phyloP scores from a whole-genome alignment of 2,113 vertebrate genomes.

The Lophura nycthemera region DNA sequence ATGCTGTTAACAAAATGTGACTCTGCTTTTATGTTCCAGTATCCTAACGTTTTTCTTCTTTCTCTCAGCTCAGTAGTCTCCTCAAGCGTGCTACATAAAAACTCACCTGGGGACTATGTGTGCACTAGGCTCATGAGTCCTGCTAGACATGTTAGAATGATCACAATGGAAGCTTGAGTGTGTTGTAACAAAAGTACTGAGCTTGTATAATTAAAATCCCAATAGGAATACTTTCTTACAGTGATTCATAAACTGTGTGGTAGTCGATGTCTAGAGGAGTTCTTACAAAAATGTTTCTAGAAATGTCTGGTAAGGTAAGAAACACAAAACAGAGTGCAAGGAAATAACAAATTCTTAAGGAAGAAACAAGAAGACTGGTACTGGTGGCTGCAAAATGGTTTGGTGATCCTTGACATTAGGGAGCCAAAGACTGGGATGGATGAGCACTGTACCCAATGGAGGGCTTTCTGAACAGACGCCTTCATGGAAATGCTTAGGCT shows the following conservation, averaged over 20 bases:
- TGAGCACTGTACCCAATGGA: rapidly evolving
- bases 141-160: neutral
- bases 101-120: rapidly evolving
- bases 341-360: neutral
- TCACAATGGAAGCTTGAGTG: neutral
- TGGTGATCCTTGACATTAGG: neutral
- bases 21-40: neutral
- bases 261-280: neutral
- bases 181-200: neutral
- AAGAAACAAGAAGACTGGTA: neutral
- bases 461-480: neutral
- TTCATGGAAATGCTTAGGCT: neutral
- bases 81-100: neutral
- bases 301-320: neutral
- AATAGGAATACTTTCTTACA: neutral
- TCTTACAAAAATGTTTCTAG: neutral
- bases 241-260: neutral
- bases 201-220: neutral
- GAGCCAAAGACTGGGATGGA: neutral
- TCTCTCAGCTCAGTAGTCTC: neutral
- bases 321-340: rapidly evolving
- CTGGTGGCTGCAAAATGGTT: neutral
- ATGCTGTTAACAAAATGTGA: neutral
- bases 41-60: neutral
- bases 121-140: neutral